A percentile compares a stretch with the other conserved stretches of the same genome.
phyloP scores from a whole-genome alignment of 1,140 invertebrate genomes.

The Drosophila navojoa region DNA sequence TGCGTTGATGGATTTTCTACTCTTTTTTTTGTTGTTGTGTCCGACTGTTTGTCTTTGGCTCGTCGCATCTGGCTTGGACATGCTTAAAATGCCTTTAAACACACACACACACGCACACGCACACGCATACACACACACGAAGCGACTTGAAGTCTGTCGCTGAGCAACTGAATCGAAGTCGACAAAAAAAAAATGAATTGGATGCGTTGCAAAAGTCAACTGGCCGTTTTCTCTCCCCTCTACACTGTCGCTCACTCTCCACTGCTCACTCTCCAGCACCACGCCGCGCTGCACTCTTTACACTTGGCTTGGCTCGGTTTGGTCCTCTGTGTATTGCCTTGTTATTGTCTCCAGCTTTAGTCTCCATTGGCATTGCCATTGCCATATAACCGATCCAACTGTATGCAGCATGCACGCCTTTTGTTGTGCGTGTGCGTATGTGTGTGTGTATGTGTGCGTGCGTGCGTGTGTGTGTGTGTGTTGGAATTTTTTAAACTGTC shows the following conservation, averaged over 20 bases:
- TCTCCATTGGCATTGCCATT: conserved; percentile 44
- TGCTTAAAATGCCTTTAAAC: conserved; percentile 78
- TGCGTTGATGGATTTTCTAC: conserved; percentile 83
- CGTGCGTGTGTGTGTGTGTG: conserved; percentile 39
- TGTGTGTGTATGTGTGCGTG: background rate
- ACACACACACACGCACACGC: conserved; percentile 35
- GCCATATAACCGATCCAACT: conserved; percentile 48
- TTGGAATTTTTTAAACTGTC: conserved; percentile 81
- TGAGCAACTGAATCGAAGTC: conserved; percentile 75
- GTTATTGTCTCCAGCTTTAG: conserved; percentile 63
- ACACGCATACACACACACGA: conserved; percentile 18
- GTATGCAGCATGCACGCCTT: conserved; percentile 33
- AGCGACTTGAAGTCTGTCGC: conserved; percentile 36
- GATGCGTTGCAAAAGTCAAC: conserved; percentile 77
- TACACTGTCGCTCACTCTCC: conserved; percentile 14
- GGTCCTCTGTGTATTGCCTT: conserved; percentile 82
- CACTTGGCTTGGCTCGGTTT: conserved; percentile 39
- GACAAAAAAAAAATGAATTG: conserved; percentile 71
- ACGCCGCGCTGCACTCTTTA: background rate
- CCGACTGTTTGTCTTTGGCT: conserved; percentile 60
- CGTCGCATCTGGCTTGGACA: conserved; percentile 65
- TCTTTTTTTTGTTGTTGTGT: conserved; percentile 50
- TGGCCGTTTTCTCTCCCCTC: conserved; percentile 13
- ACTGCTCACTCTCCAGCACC: conserved; percentile 10
- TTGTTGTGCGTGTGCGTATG: conserved; percentile 8